Conservation (phyloP, 2,797 vertebrate species). For the Caiman crocodilus region DNA sequence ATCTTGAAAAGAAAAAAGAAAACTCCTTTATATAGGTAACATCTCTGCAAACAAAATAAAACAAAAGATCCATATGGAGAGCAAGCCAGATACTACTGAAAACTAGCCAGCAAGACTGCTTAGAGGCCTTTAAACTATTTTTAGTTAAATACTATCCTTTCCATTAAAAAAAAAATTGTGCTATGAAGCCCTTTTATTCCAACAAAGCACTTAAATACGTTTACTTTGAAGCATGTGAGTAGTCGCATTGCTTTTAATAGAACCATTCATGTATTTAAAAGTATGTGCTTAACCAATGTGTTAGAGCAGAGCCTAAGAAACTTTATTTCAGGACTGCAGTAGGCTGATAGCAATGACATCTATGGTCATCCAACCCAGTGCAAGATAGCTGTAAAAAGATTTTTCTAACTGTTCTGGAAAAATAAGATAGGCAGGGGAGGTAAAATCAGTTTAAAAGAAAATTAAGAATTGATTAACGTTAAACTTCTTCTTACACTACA, state of each 20-base stretch:
- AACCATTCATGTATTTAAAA: background rate
- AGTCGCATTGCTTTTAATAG: background rate
- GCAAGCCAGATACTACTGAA: background rate
- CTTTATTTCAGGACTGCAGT: background rate
- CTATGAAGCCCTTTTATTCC: fast-evolving
- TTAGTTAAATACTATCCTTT: background rate
- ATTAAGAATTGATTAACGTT: background rate
- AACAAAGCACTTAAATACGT: background rate
- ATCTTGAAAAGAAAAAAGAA: background rate
- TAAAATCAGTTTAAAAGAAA: background rate
- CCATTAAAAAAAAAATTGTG: background rate
- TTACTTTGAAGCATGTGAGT: fast-evolving
- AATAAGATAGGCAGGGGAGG: background rate
- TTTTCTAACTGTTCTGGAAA: background rate
- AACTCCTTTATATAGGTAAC: background rate
- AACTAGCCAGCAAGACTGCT: fast-evolving
- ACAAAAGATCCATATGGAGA: no score
- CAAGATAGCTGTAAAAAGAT: background rate
- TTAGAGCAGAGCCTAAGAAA: background rate
- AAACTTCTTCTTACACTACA: no score
- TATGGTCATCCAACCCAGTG: background rate
- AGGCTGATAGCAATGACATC: no score
- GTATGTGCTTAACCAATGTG: fast-evolving
- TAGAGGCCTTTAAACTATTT: background rate
- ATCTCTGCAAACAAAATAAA: background rate